Percentiles rank a stretch among this genome's conserved stretches.
These are phyloP conservation scores for Allacma fusca DNA, from an alignment of 2,888 invertebrate genomes.

Conservation along the genomic window DNA sequence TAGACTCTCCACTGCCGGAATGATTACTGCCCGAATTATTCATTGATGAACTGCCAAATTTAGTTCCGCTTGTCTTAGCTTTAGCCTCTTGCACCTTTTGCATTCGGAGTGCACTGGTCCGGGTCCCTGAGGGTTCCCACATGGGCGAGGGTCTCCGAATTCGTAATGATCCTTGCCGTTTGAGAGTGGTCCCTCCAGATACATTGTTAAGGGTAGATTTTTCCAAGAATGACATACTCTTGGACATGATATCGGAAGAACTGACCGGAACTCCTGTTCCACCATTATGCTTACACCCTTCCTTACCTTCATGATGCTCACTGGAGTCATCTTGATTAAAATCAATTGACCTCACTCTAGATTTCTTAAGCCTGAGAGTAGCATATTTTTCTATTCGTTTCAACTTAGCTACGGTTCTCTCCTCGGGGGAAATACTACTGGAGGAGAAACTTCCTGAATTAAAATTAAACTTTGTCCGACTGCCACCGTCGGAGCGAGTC, in stretches of 20 bases:
- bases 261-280: constrained; percentile 45
- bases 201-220: constrained; percentile 49
- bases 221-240: constrained; percentile 61
- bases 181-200: constrained; percentile 47
- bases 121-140: constrained; percentile 56
- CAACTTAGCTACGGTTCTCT: constrained; percentile 51
- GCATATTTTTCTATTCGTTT: constrained; percentile 61
- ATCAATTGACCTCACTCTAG: constrained; percentile 48
- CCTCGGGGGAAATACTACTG: constrained; percentile 47
- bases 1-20: constrained; percentile 60
- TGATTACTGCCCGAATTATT: constrained; percentile 29
- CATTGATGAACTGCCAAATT: background rate
- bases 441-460: constrained; percentile 36
- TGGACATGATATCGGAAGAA: constrained; percentile 57
- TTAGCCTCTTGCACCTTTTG: constrained; percentile 60
- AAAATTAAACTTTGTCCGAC: constrained; percentile 55
- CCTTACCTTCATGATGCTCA: constrained; percentile 5
- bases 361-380: constrained; percentile 55
- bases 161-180: constrained; percentile 58
- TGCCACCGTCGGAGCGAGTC: constrained; percentile 55
- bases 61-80: constrained; percentile 44
- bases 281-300: constrained; percentile 27
- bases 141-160: constrained; percentile 47
- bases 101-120: constrained; percentile 58
- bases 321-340: constrained; percentile 42